Evolutionary conservation across 2,797 vertebrate genomes (phyloP).

Genomic region (Peromyscus nudipes): DNA sequence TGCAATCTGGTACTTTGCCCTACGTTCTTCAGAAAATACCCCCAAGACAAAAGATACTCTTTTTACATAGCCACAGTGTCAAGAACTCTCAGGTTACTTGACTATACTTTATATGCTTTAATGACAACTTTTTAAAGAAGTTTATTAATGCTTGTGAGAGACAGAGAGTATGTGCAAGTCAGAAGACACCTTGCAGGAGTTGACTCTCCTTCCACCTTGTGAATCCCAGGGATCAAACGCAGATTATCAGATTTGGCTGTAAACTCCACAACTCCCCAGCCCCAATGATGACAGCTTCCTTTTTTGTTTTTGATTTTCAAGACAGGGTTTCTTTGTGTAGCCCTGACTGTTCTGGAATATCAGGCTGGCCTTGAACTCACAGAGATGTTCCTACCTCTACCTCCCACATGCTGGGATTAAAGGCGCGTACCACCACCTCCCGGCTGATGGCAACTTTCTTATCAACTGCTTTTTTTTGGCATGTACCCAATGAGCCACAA

Average conservation of each 20-base stretch:
- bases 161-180: not conserved
- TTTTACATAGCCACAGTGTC: conserved; percentile 47
- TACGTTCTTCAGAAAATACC: conserved; percentile 49
- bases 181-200: not conserved
- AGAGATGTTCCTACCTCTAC: not conserved
- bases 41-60: conserved; percentile 5
- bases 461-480: not conserved
- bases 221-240: not conserved
- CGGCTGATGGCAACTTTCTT: not conserved
- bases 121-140: not conserved
- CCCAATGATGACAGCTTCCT: not conserved
- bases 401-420: not conserved
- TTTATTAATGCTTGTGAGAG: not conserved
- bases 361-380: not conserved
- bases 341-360: not conserved
- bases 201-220: not conserved
- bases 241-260: not conserved
- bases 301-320: not conserved
- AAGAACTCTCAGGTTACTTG: not conserved
- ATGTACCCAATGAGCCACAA: not conserved
- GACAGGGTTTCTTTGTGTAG: not conserved
- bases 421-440: not conserved
- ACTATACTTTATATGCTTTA: not conserved
- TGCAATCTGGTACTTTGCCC: not conserved
- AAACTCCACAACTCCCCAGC: not conserved